These are phyloP conservation scores for Hypomecis punctinalis DNA, from an alignment of 2,888 invertebrate species.

Conservation along the genomic window DNA sequence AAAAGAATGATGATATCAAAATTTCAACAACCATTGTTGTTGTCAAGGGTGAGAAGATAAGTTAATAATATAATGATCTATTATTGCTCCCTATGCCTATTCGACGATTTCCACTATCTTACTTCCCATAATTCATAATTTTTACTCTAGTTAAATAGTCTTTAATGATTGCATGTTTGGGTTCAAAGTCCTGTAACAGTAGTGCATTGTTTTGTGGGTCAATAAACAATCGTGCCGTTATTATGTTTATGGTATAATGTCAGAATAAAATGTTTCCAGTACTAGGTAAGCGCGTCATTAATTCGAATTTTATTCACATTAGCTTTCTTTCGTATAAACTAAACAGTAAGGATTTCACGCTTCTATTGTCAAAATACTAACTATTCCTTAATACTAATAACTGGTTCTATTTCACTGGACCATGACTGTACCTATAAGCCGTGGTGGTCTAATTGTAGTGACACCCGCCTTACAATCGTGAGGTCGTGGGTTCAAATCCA, in stretches of 20 bases:
- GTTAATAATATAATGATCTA: slow-evolving; percentile 84
- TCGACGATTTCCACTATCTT: slow-evolving; percentile 67
- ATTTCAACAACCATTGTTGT: slow-evolving; percentile 82
- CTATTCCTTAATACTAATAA: no score
- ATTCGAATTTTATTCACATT: slow-evolving; percentile 77
- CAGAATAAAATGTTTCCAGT: slow-evolving; percentile 77
- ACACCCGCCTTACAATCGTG: no score
- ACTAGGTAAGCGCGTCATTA: slow-evolving; percentile 71
- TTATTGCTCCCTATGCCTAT: slow-evolving; percentile 73
- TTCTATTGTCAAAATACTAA: no score
- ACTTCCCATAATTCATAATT: slow-evolving; percentile 56
- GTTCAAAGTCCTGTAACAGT: slow-evolving; percentile 47
- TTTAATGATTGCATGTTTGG: slow-evolving; percentile 34
- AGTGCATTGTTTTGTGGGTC: slow-evolving; percentile 41
- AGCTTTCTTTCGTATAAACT: slow-evolving; percentile 41
- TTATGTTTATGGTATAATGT: slow-evolving; percentile 78
- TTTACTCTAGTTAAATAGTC: slow-evolving; percentile 29
- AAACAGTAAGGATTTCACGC: slow-evolving; percentile 18
- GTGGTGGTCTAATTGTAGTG: no score
- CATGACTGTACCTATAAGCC: no score
- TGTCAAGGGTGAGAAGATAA: slow-evolving; percentile 84
- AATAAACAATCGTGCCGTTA: slow-evolving; percentile 70
- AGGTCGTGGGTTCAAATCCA: no score
- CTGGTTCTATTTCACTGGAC: no score
- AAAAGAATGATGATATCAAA: slow-evolving; percentile 79